Conservation (phyloP, 92 coral and sea anemone genomes). For the Ricordea florida region DNA sequence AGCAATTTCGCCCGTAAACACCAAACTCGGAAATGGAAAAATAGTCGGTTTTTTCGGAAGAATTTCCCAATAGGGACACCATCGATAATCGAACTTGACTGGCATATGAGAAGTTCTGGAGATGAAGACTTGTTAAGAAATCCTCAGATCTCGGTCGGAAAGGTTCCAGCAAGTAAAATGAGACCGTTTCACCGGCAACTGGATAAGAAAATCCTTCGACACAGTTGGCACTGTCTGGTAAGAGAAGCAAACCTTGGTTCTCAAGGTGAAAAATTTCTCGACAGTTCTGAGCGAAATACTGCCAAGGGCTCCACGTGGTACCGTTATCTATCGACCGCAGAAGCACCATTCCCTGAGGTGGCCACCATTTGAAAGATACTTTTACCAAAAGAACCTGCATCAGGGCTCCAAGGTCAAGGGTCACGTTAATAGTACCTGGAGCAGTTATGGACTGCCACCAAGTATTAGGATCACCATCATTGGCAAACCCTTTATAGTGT, state of each 20-base stretch:
- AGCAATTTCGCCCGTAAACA: slow-evolving; percentile 41
- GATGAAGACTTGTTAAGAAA: slow-evolving; percentile 6
- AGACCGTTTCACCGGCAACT: slow-evolving; percentile 8
- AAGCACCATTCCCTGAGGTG: slow-evolving; percentile 25
- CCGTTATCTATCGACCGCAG: slow-evolving; percentile 45
- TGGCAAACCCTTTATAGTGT: slow-evolving; percentile 29
- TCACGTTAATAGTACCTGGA: slow-evolving; percentile 32
- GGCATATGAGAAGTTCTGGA: slow-evolving; percentile 30
- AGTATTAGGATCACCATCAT: slow-evolving; percentile 36
- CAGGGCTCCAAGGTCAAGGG: slow-evolving; percentile 8
- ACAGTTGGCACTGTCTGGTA: slow-evolving; percentile 14
- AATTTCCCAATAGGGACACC: slow-evolving; percentile 31
- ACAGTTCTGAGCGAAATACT: slow-evolving; percentile 47
- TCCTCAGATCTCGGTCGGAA: slow-evolving; percentile 4
- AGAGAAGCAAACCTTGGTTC: slow-evolving; percentile 1
- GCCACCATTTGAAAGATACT: slow-evolving; percentile 37
- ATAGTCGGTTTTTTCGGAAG: slow-evolving; percentile 33
- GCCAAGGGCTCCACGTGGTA: slow-evolving; percentile 38
- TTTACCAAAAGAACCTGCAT: slow-evolving; percentile 25
- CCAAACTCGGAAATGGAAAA: slow-evolving; percentile 45
- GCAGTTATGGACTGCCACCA: slow-evolving; percentile 58
- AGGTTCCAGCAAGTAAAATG: slow-evolving; percentile 25
- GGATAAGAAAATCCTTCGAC: slow-evolving; percentile 44
- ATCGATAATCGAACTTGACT: slow-evolving; percentile 37
- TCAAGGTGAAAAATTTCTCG: slow-evolving; percentile 8